These are phyloP conservation scores for Petrocephalus sullivani DNA, from an alignment of 2,797 vertebrate species.

Conservation along the genomic window DNA sequence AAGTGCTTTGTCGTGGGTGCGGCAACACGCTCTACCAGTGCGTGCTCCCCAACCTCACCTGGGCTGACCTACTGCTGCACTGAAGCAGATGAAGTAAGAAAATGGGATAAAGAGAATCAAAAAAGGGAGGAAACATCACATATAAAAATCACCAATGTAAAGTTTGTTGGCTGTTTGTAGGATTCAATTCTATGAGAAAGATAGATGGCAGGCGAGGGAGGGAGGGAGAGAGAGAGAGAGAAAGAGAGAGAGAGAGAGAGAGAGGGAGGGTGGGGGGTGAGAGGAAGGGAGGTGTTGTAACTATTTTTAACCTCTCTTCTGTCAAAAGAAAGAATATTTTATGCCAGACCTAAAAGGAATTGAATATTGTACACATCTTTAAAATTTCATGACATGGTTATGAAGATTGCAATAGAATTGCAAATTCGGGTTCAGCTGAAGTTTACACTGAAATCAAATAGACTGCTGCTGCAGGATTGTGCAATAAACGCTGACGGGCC, in stretches of 20 bases:
- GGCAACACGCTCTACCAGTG: no score
- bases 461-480: conserved; percentile 15
- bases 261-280: neutral
- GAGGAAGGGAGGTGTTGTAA: neutral
- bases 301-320: conserved; percentile 23
- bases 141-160: conserved; percentile 16
- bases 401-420: conserved; percentile 27
- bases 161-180: conserved; percentile 17
- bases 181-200: neutral
- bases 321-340: conserved; percentile 22
- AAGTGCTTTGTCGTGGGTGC: no score
- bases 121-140: neutral
- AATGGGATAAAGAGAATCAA: neutral
- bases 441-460: conserved; percentile 24
- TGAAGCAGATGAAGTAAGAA: neutral
- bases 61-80: neutral
- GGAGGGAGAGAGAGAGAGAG: neutral
- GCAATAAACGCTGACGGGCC: conserved; percentile 9
- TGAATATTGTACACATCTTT: conserved; percentile 23
- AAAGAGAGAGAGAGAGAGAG: neutral
- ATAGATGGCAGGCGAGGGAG: neutral
- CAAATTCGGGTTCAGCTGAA: conserved; percentile 29
- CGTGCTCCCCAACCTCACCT: no score
- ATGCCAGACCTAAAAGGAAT: conserved; percentile 24
- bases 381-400: conserved; percentile 28